Percentiles rank a stretch among this genome's conserved stretches.
phyloP scores from a whole-genome alignment of 2,113 vertebrate genomes.

The Peucedramus taeniatus region DNA sequence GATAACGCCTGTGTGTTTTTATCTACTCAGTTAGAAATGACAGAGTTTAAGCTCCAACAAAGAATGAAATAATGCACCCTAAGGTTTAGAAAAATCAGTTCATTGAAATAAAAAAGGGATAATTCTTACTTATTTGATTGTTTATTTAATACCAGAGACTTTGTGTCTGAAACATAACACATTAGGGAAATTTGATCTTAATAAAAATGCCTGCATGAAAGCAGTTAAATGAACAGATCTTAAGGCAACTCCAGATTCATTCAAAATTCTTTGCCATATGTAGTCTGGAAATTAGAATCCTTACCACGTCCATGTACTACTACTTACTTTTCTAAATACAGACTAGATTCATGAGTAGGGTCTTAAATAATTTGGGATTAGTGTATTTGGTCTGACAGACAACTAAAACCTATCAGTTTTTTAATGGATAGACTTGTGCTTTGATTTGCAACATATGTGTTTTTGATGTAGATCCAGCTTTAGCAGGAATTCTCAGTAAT shows the following conservation, averaged over 20 bases:
- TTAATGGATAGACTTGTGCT: background rate
- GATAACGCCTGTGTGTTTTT: background rate
- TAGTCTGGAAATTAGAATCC: background rate
- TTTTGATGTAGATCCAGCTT: background rate
- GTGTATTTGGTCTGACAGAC: background rate
- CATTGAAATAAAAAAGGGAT: background rate
- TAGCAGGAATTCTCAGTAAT: background rate
- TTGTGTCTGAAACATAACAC: background rate
- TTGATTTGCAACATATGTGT: background rate
- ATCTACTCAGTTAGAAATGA: conserved; percentile 26
- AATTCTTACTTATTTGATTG: conserved; percentile 20
- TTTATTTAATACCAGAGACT: background rate
- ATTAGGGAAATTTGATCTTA: background rate
- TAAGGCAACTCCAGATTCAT: background rate
- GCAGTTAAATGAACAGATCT: background rate
- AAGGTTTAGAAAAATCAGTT: conserved; percentile 24
- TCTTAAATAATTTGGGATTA: background rate
- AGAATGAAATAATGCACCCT: conserved; percentile 24
- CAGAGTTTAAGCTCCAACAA: conserved; percentile 9
- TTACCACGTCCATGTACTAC: background rate
- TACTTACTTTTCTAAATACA: background rate
- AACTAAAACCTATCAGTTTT: background rate
- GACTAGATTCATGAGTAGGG: background rate
- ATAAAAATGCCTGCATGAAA: background rate
- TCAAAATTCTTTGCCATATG: background rate